These are phyloP conservation scores for Silurus asotus DNA, from an alignment of 2,113 vertebrate species.

Conservation along the genomic window DNA sequence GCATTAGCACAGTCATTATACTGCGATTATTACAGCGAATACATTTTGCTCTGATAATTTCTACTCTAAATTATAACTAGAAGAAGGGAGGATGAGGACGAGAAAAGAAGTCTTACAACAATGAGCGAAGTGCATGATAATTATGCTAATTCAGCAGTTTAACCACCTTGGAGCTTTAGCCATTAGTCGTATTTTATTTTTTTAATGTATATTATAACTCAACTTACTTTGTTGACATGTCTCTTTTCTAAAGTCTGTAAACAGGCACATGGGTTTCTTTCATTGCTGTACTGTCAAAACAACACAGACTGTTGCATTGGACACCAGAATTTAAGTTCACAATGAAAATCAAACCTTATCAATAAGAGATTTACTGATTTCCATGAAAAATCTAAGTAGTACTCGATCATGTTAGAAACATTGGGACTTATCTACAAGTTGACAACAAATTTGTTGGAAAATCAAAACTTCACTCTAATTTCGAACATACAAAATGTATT, in stretches of 20 bases:
- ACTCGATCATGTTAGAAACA: no score
- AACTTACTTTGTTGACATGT: not conserved
- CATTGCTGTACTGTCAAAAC: not conserved
- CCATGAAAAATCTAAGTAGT: not conserved
- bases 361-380: not conserved
- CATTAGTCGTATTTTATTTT: no score
- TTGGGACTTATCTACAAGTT: no score
- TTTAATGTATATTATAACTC: no score
- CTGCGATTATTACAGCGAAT: slow-evolving; percentile 22
- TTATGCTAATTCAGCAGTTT: not conserved
- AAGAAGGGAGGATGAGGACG: not conserved
- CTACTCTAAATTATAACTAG: not conserved
- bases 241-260: not conserved
- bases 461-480: not conserved
- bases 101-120: not conserved
- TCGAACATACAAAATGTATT: not conserved
- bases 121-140: not conserved
- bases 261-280: not conserved
- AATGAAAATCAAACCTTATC: not conserved
- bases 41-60: slow-evolving; percentile 11
- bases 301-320: not conserved
- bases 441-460: no score
- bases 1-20: slow-evolving; percentile 34
- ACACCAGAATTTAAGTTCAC: not conserved
- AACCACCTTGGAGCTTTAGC: not conserved